Base-by-base conservation (phyloP, 2,888 invertebrate genomes). In the Dromius quadrimaculatus region DNA sequence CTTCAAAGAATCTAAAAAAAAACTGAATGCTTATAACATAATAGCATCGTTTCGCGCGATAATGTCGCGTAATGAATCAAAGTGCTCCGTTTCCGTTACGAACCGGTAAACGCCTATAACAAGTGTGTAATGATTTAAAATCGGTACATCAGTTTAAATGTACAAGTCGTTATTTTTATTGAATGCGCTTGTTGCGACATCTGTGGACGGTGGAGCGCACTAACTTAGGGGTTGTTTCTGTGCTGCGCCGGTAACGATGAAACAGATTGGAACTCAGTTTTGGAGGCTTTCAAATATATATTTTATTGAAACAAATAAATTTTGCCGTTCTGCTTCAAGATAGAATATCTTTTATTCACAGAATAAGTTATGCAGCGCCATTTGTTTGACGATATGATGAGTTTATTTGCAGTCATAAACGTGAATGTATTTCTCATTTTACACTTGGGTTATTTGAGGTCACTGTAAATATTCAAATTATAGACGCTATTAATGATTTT, bases 131-230 rank as follows among this genome's bases (percentile, higher is more conserved):
- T 68, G 57, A 66, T 66, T 59, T 32, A 59, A 68, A 68, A 59
- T 32, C 43, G 45, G 68, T 43, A 68, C 68, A 68, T 68, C 68
- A 59, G 43, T 68, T 68, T 59, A 43, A 68, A 68, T 59, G 68
- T 68, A 59, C 59, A 9, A 19, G 41, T 68, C 68, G 59, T 68
- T 68, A 68, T 57, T 59, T 68, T 68, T 68, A 68, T 68, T 41
- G 28, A 45, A 20, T 54, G 65, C 54, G 36, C 65, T 65, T 47
- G 36, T 20, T 41, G 57, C 41, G 68, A 59, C 68, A 68, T 68
- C 68, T 68, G 43, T 68, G 43, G 9, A n/a, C 13, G 6, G 13
- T 59, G 11, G 17, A 5, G 19, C 3, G 59, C 6, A 59, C 45
- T 68, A 45, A n/a, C 9, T 6, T 34, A 59, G 28, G 68, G 68